A percentile compares a stretch with the other conserved stretches of the same genome.
phyloP scores from a whole-genome alignment of 2,113 vertebrate species.

The Mesocricetus auratus region DNA sequence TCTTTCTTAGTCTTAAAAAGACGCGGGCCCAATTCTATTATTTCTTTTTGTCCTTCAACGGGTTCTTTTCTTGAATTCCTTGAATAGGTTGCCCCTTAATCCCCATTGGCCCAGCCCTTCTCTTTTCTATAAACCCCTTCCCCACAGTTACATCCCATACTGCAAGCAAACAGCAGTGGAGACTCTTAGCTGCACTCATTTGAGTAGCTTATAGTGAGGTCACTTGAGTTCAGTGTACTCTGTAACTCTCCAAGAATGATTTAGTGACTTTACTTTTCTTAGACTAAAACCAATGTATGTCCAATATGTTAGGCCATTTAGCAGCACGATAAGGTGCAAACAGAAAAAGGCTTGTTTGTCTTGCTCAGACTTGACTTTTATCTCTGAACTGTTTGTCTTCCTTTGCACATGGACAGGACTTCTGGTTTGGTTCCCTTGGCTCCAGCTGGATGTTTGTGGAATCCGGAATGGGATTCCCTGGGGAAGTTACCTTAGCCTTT shows the following conservation, averaged over 20 bases:
- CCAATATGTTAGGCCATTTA: background rate
- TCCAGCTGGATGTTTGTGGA: background rate
- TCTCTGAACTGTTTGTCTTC: slow-evolving; percentile 4
- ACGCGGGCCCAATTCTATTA: background rate
- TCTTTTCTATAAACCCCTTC: background rate
- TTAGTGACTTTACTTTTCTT: slow-evolving; percentile 20
- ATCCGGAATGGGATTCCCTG: background rate
- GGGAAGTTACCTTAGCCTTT: background rate
- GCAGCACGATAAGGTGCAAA: background rate
- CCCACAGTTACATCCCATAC: background rate
- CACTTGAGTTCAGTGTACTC: background rate
- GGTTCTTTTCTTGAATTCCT: slow-evolving; percentile 41
- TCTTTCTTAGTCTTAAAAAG: slow-evolving; percentile 33
- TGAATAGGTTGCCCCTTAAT: background rate
- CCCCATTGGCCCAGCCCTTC: background rate
- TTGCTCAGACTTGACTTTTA: slow-evolving; percentile 30
- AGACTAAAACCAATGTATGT: background rate
- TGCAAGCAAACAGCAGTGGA: background rate
- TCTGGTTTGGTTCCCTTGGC: background rate
- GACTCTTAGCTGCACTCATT: background rate
- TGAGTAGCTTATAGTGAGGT: background rate
- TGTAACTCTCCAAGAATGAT: background rate
- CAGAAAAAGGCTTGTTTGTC: slow-evolving; percentile 2
- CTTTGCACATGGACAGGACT: background rate
- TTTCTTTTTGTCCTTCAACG: background rate